Conservation (phyloP, 2,797 vertebrate genomes). For the Protosalanx chinensis region DNA sequence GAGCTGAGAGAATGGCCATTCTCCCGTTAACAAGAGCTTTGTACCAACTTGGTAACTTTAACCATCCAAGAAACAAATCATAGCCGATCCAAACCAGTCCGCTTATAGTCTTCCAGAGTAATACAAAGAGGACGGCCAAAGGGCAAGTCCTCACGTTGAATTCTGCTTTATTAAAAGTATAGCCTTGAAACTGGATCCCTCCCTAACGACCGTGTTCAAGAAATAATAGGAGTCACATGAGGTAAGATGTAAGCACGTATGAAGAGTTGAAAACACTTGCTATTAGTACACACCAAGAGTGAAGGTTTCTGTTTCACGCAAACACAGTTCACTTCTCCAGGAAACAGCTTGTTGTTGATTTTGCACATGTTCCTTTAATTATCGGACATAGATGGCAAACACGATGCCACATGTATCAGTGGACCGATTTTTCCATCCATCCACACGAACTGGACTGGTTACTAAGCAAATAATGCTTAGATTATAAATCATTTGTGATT, state of each 20-base stretch:
- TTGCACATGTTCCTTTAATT: constrained; percentile 38
- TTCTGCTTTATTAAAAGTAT: background rate
- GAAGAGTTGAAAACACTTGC: background rate
- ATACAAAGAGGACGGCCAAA: background rate
- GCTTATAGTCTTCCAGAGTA: background rate
- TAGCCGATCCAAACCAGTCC: background rate
- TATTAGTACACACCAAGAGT: background rate
- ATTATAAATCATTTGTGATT: constrained; percentile 56
- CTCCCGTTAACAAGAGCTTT: background rate
- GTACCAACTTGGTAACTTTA: constrained; percentile 20
- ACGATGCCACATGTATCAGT: constrained; percentile 33
- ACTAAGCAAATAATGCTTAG: constrained; percentile 48
- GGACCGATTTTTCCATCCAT: constrained; percentile 26
- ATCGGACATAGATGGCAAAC: constrained; percentile 33
- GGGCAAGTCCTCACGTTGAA: constrained; percentile 8
- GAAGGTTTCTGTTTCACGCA: background rate
- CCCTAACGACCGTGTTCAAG: no score
- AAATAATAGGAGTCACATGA: no score
- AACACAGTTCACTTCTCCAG: constrained; percentile 8
- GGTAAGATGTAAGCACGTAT: no score
- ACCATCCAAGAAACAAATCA: background rate
- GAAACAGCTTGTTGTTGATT: constrained; percentile 5
- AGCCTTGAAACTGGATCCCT: no score
- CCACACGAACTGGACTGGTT: constrained; percentile 54
- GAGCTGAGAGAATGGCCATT: background rate